Evolutionary conservation across 1,140 invertebrate species (phyloP).

Genomic region (Diachasma alloeum): DNA sequence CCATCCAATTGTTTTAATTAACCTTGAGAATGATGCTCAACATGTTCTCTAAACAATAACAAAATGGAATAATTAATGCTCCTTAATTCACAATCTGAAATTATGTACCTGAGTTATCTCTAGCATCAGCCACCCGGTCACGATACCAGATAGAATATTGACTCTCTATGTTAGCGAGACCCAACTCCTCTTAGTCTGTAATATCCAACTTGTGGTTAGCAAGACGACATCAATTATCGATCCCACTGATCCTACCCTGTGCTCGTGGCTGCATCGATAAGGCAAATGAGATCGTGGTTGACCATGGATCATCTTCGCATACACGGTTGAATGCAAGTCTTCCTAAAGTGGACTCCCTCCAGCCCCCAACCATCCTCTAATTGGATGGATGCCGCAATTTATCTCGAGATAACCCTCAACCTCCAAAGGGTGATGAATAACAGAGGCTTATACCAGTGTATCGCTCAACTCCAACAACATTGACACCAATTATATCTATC

Average conservation of each 20-base stretch:
- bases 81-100: not conserved
- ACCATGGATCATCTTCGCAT: not conserved
- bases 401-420: slow-evolving; percentile 17
- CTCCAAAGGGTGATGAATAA: slow-evolving; percentile 13
- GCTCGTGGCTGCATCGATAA: slow-evolving; percentile 4
- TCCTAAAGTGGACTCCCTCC: not conserved
- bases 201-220: not conserved
- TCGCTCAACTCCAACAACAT: not conserved
- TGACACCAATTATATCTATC: not conserved
- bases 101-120: not conserved
- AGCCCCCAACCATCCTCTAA: slow-evolving; percentile 10
- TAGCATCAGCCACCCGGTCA: not conserved
- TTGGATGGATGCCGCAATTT: slow-evolving; percentile 15
- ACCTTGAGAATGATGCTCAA: too few relatives aligned
- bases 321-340: not conserved
- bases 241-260: not conserved
- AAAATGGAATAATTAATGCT: not conserved
- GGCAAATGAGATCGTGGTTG: slow-evolving; percentile 13
- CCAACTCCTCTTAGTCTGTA: not conserved
- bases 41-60: not conserved
- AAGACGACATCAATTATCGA: slow-evolving; percentile 19
- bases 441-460: not conserved
- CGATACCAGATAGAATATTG: slow-evolving; percentile 12
- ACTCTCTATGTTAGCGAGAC: not conserved
- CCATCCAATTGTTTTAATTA: too few relatives aligned